Percentiles rank a stretch among this genome's conserved stretches.
phyloP scores from a whole-genome alignment of 2,113 vertebrate species.

The Aphelocoma coerulescens region DNA sequence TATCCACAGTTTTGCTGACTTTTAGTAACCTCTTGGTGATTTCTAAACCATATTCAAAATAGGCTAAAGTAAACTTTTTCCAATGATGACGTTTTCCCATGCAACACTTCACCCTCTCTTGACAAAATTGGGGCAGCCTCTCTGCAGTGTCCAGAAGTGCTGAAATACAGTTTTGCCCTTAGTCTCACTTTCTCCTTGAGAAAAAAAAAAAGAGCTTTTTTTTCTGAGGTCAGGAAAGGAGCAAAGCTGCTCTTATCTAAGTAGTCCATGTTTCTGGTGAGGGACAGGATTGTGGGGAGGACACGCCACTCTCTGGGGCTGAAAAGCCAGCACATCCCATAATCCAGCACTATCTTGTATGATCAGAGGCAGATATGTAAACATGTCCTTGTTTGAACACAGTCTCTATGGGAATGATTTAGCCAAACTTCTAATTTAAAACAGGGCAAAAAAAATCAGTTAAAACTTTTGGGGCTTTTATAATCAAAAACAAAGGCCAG shows the following conservation, averaged over 20 bases:
- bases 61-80: neutral
- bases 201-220: neutral
- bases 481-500: neutral
- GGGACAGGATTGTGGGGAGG: neutral
- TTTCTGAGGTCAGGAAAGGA: neutral
- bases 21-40: neutral
- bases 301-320: fast-evolving
- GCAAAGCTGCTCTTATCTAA: conserved; percentile 2
- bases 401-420: neutral
- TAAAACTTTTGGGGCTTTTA: neutral
- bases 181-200: neutral
- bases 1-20: neutral
- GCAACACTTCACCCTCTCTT: neutral
- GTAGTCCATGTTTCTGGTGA: neutral
- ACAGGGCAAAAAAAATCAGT: neutral
- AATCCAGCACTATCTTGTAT: conserved; percentile 36
- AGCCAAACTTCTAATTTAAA: neutral
- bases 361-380: conserved; percentile 26
- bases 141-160: neutral
- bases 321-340: neutral
- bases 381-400: neutral
- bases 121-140: neutral
- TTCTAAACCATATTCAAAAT: neutral
- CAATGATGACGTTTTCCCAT: neutral
- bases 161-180: neutral